phyloP scores from a whole-genome alignment of 1,140 invertebrate genomes.

The Ladona fulva region DNA sequence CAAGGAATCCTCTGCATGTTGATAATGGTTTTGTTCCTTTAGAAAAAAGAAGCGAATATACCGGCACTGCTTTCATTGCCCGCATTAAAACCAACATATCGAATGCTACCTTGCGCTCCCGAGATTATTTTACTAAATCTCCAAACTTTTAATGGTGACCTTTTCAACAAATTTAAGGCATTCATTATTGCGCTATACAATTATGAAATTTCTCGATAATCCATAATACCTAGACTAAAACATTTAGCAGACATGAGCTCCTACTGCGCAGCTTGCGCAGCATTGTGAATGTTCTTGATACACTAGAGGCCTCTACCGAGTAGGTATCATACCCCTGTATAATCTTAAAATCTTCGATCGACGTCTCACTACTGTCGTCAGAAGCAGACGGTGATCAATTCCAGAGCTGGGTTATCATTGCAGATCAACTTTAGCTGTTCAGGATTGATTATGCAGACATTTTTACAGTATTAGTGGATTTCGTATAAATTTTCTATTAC shows the following conservation, averaged over 20 bases:
- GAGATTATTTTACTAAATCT: too few species aligned
- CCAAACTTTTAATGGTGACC: too few species aligned
- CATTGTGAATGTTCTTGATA: not conserved
- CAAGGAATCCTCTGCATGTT: not conserved
- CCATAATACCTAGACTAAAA: too few species aligned
- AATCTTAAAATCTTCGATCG: constrained; percentile 10
- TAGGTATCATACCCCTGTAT: not conserved
- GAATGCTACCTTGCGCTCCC: too few species aligned
- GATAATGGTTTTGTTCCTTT: not conserved
- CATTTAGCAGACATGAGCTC: not conserved
- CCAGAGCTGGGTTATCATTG: not conserved
- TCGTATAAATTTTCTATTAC: not conserved
- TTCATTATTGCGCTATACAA: too few species aligned
- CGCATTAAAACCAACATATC: too few species aligned
- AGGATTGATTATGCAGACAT: constrained; percentile 2
- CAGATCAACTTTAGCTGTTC: not conserved
- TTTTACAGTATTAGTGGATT: not conserved
- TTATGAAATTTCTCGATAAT: too few species aligned
- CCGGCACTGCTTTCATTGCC: too few species aligned
- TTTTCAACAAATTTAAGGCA: too few species aligned
- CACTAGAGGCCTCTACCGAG: not conserved
- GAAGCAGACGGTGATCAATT: not conserved
- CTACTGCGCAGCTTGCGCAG: not conserved
- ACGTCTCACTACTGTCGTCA: not conserved
- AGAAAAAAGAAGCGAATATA: too few species aligned